Conservation (phyloP, 2,113 vertebrate species). For the Bubo blakistoni region DNA sequence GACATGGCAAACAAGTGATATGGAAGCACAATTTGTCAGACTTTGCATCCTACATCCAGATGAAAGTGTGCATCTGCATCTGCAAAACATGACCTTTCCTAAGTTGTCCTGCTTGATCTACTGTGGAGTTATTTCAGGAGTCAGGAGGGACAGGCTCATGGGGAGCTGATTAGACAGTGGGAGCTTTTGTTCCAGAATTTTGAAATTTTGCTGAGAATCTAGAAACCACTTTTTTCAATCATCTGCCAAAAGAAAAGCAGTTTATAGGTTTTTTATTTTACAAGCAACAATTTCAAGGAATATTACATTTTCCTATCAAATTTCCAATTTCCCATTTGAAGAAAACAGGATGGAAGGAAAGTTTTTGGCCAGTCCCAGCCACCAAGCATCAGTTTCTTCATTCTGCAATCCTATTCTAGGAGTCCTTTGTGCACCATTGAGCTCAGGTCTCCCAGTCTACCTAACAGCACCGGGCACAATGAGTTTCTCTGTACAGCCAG, state of each 20-base stretch:
- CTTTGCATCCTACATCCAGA: not conserved
- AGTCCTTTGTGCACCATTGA: not conserved
- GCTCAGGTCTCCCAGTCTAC: not conserved
- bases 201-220: constrained; percentile 4
- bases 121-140: not conserved
- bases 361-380: not conserved
- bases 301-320: not conserved
- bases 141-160: not conserved
- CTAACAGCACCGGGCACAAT: not conserved
- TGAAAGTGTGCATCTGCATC: constrained; percentile 32
- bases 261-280: not conserved
- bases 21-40: not conserved
- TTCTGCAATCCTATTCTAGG: not conserved
- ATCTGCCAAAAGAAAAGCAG: not conserved
- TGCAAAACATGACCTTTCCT: constrained; percentile 4
- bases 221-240: not conserved
- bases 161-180: not conserved
- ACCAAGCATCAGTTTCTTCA: not conserved
- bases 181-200: not conserved
- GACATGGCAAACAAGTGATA: constrained; percentile 23
- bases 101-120: not conserved
- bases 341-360: not conserved
- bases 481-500: not conserved
- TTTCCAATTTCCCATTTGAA: not conserved
- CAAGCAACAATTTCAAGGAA: not conserved